A percentile compares a stretch with the other conserved stretches of the same genome.
Evolutionary conservation across 2,888 invertebrate species (phyloP).

Genomic region (Hypolimnas misippus): DNA sequence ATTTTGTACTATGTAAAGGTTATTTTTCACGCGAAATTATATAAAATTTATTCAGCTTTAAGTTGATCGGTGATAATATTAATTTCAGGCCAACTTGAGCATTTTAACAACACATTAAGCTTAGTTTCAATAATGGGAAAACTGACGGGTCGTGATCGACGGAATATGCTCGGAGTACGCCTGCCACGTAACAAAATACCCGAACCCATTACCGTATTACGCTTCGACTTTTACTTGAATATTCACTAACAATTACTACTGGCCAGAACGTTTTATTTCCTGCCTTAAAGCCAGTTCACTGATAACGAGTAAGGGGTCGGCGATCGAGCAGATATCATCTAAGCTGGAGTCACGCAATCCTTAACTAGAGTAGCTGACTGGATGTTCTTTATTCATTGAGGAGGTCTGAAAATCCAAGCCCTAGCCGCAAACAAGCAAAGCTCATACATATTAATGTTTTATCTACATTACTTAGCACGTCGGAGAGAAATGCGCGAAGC

Average conservation of each 20-base stretch:
- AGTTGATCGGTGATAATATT: not conserved
- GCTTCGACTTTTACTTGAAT: constrained; percentile 37
- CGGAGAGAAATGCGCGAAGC: constrained; percentile 57
- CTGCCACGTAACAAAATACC: constrained; percentile 22
- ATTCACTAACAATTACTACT: constrained; percentile 52
- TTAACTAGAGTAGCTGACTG: constrained; percentile 47
- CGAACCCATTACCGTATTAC: constrained; percentile 26
- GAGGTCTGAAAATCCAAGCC: constrained; percentile 72
- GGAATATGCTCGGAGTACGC: constrained; percentile 12
- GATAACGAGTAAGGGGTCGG: constrained; percentile 62
- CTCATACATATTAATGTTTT: constrained; percentile 81
- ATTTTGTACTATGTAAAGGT: not conserved
- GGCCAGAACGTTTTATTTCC: constrained; percentile 66
- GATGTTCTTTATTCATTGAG: constrained; percentile 71
- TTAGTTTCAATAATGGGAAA: constrained; percentile 22
- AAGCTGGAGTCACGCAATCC: constrained; percentile 65
- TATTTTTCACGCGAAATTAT: not conserved
- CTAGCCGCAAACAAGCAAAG: constrained; percentile 68
- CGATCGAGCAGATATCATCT: constrained; percentile 61
- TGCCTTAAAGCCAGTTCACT: constrained; percentile 56
- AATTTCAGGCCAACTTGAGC: constrained; percentile 18
- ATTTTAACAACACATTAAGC: constrained; percentile 20
- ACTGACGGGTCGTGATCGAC: constrained; percentile 19
- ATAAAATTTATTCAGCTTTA: not conserved
- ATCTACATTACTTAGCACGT: constrained; percentile 66